Percentiles rank a stretch among this genome's conserved stretches.
Conservation (phyloP, 2,113 vertebrate species). For the Triplophysa siluroides region DNA sequence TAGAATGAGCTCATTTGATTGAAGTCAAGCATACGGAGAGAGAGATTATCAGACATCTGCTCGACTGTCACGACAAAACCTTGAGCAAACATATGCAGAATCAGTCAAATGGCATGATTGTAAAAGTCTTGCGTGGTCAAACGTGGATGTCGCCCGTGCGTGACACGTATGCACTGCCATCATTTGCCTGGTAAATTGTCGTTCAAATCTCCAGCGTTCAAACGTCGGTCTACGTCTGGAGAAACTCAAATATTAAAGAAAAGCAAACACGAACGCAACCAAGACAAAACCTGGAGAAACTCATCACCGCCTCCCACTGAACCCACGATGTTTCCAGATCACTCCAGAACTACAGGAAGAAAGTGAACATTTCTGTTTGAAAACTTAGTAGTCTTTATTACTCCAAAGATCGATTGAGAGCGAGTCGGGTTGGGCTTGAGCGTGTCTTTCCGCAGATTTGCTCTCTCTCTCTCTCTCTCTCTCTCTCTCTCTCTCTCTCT, state of each 20-base stretch:
- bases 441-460: not conserved
- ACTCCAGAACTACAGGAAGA: too few species aligned
- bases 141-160: not conserved
- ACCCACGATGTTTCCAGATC: too few species aligned
- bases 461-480: too few species aligned
- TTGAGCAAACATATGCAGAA: constrained; percentile 29
- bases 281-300: not conserved
- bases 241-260: not conserved
- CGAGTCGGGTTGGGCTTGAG: not conserved
- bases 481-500: constrained; percentile 1
- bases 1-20: not conserved
- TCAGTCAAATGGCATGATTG: not conserved
- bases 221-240: constrained; percentile 10
- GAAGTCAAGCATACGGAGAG: not conserved
- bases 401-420: not conserved
- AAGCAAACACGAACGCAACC: not conserved
- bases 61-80: not conserved
- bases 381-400: too few species aligned
- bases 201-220: constrained; percentile 31
- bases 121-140: not conserved
- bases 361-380: too few species aligned
- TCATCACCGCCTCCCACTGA: not conserved
- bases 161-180: not conserved
- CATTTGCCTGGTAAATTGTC: constrained; percentile 48
- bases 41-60: not conserved